Evolutionary conservation across 2,113 vertebrate species (phyloP), one percentile per base, ranked within the genome.

Genomic region (Zosterops borbonicus): DNA sequence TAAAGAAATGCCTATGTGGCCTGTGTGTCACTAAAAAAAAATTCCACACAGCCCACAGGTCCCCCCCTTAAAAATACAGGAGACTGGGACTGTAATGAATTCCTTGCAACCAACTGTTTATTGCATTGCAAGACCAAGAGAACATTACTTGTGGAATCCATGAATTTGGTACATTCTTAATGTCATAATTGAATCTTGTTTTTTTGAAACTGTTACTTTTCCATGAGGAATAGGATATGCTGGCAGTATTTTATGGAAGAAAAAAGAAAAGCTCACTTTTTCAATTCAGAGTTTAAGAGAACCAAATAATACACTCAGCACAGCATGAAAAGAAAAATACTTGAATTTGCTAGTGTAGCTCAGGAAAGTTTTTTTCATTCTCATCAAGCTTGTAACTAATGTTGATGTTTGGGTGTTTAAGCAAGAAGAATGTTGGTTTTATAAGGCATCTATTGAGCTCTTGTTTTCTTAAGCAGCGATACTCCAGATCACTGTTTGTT

Each of bases 391-490:
- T 91, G 88, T 90, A 92, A 88, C 64, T 92, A 81, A 50, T 70
- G 67, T 92, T 91, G 79, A 83, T 95, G 70, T 96, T 95, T 97
- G 91, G 71, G 71, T 94, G 46, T 96, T 95, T 89, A 88, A 97
- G 73, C 83, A 96, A 88, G 88, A 96, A 98, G 95, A 97, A 93
- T 91, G 81, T 96, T 90, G 87, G 62, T 83, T 97, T 95, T 94
- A 90, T 96, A 98, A 96, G 67, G 92, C 65, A 84, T 95, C 90
- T 80, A 70, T 95, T 98, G 83, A 97, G 86, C 96, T 91, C 92
- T 81, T 96, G 86, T 97, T 97, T 98, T 97, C 89, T 96, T 91
- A 96, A 97, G 92, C 81, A 91, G 73, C 17, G 27, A 95, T 97
- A 97, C 95, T 89, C 83, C 47, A 65, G 69, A 83, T 96, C 67